Evolutionary conservation across 2,888 invertebrate species (phyloP), one percentile per base, ranked within the genome.

Genomic region (Ischnus inquisitorius): DNA sequence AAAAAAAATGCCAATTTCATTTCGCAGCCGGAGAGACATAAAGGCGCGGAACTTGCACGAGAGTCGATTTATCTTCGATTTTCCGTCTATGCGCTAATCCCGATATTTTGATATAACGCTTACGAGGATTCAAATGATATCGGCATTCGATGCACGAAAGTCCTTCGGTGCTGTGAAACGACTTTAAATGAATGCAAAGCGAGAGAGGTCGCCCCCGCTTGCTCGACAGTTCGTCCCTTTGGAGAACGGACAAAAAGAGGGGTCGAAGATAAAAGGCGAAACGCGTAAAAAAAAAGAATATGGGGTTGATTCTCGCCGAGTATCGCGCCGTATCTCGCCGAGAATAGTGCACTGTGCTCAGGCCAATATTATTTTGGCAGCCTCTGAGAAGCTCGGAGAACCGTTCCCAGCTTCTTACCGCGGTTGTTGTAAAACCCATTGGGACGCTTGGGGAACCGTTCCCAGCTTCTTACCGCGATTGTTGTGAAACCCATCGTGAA

Each of bases 111-210:
- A 57, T 57, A 25, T 22, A 1, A 2, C 25, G 28, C 69, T 57
- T 41, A 12, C 39, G 25, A 54, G 57, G 16, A 39, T 41, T 54
- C 46, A 46, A 54, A 48, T 4, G 41, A 34, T 16, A 25, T 43
- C 69, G 48, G 25, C 60, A 41, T 51, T 3, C 16, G 22, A 54
- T 51, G 41, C 65, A 5, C 28, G 68, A 75, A 57, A 82, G 46
- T 78, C 72, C 51, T 67, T 72, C 60, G 25, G 8, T 3, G 25
- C 28, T 76, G 43, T 22, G 48, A 57, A 41, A 62, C 69, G 77
- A 80, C 80, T 83, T 83, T 72, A 77, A 83, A 83, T 80, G 25
- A 72, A 83, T 80, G 83, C 57, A 82, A 82, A 82, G 68, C 64
- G 75, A 74, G 62, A 46, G 64, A 60, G 43, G n/a, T n/a, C n/a